A percentile compares a stretch with the other conserved stretches of the same genome.
These are phyloP conservation scores for Vidua chalybeata DNA, from an alignment of 2,113 vertebrate species.

Conservation along the genomic window DNA sequence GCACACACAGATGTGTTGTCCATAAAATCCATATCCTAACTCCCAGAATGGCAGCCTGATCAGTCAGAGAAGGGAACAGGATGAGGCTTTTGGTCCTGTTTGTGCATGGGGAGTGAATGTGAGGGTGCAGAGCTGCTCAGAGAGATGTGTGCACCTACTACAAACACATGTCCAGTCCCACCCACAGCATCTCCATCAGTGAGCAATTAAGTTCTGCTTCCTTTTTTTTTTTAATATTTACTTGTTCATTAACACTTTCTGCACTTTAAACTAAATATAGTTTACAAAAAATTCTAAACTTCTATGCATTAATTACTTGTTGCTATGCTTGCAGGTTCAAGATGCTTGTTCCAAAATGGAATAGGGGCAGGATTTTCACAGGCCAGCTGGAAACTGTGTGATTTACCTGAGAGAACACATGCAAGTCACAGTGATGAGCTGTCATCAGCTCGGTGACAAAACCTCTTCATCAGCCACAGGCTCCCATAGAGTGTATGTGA, in stretches of 20 bases:
- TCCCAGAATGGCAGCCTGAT: background rate
- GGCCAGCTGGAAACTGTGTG: background rate
- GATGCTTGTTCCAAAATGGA: background rate
- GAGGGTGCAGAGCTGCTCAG: background rate
- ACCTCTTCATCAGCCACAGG: background rate
- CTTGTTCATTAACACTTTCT: background rate
- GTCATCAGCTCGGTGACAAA: background rate
- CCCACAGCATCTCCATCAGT: background rate
- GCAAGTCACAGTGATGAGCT: background rate
- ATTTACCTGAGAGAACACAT: background rate
- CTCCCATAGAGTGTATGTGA: background rate
- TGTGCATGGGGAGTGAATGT: background rate
- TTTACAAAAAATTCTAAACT: background rate
- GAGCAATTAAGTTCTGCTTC: background rate
- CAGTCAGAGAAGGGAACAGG: background rate
- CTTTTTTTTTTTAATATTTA: background rate
- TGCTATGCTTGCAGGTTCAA: background rate
- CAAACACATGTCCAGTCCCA: fast-evolving
- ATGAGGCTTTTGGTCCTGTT: background rate
- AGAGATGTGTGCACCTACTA: no score
- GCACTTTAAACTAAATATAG: background rate
- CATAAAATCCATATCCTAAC: fast-evolving
- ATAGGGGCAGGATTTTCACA: background rate
- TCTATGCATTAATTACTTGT: background rate
- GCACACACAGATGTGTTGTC: fast-evolving